Evolutionary conservation across 2,113 vertebrate species (phyloP), one percentile per base, ranked within the genome.

Genomic region (Polypterus bichir): DNA sequence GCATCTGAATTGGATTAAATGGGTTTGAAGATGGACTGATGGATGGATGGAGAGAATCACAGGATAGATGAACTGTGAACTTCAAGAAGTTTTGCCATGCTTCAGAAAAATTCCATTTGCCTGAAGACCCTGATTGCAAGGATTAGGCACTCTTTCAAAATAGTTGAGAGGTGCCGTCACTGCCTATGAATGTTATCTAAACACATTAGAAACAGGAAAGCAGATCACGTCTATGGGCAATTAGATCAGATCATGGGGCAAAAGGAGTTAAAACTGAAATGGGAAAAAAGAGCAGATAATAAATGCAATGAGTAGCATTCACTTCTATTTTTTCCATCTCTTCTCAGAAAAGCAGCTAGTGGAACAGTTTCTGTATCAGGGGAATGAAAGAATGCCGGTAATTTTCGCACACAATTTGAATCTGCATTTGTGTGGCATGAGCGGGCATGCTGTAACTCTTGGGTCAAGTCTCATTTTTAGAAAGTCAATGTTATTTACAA

Each of bases 341-440:
- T 80, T 81, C 77, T 78, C 78, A 77, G 79, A 80, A 83, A 83
- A 77, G 76, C 73, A 74, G 82, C 73, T 70, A 70, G 66, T 71
- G 69, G 76, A 80, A 74, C 61, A 77, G 64, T 71, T 69, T 62
- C 47, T 64, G 73, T 74, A 86, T 77, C 77, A 67, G 71, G 83
- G 82, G 81, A 81, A 80, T 77, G 78, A 66, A 85, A 71, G 81
- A 81, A 85, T 81, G 83, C 70, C 71, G 72, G 44, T 64, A 73
- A 78, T 74, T 77, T 71, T 78, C 71, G 76, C 73, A 79, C 71
- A 68, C 71, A 72, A 74, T 78, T 75, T 77, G 73, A 77, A 79
- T 79, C 75, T 78, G 67, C 68, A 76, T 77, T 77, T 77, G 78
- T 67, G 64, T 59, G 69, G 72, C 78, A 72, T 77, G 81, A 87